These are phyloP conservation scores for Malaclemys terrapin DNA, from an alignment of 2,113 vertebrate genomes.

Conservation along the genomic window DNA sequence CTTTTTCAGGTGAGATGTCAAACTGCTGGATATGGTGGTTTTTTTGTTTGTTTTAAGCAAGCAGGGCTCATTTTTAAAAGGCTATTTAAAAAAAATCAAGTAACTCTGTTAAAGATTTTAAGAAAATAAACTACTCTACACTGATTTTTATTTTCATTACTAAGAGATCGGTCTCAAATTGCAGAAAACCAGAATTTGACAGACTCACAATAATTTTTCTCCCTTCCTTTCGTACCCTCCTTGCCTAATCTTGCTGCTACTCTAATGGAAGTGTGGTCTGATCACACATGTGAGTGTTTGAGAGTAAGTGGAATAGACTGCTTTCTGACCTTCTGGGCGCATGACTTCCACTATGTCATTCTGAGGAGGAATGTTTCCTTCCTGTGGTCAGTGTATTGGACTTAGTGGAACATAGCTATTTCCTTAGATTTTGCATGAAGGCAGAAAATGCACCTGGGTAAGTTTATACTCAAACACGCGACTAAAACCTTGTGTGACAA, in stretches of 20 bases:
- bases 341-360: not conserved
- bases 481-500: not conserved
- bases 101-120: not conserved
- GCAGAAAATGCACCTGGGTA: not conserved
- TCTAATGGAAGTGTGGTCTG: fast-evolving
- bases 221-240: not conserved
- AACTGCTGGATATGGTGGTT: not conserved
- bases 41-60: not conserved
- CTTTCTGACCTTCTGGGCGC: not conserved
- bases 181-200: not conserved
- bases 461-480: not conserved
- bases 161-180: not conserved
- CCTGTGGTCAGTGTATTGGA: not conserved
- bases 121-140: not conserved
- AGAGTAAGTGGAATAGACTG: not conserved
- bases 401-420: not conserved
- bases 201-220: fast-evolving
- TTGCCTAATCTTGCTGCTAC: not conserved
- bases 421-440: not conserved
- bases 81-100: not conserved
- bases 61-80: not conserved
- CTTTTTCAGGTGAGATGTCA: not conserved
- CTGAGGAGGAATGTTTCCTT: not conserved
- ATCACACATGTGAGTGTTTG: not conserved
- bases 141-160: not conserved